These are phyloP conservation scores for Engraulis encrasicolus DNA, from an alignment of 2,113 vertebrate genomes.

Conservation along the genomic window DNA sequence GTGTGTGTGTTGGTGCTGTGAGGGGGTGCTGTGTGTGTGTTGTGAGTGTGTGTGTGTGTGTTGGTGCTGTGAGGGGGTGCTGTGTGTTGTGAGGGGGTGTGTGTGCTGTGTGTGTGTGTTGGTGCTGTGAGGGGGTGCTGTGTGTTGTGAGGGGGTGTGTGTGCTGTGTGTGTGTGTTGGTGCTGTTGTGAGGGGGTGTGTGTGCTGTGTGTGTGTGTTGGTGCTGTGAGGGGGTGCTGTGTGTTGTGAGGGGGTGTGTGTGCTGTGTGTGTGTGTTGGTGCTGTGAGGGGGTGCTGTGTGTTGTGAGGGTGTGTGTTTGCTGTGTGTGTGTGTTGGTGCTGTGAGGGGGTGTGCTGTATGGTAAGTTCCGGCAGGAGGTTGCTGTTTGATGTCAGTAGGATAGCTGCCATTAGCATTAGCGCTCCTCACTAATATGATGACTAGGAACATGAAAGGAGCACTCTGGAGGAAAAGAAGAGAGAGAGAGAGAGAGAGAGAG, in stretches of 20 bases:
- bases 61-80: no score
- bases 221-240: slow-evolving; percentile 66
- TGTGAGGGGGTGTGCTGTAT: slow-evolving; percentile 39
- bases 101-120: neutral
- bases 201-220: slow-evolving; percentile 41
- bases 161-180: neutral
- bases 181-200: neutral
- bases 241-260: slow-evolving; percentile 72
- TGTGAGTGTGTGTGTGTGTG: no score
- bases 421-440: slow-evolving; percentile 60
- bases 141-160: neutral
- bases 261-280: no score
- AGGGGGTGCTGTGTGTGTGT: no score
- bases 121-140: no score
- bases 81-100: neutral
- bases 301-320: neutral
- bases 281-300: no score
- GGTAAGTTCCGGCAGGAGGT: slow-evolving; percentile 60
- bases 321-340: neutral
- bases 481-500: neutral
- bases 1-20: no score
- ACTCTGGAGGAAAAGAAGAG: neutral
- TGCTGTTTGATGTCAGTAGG: slow-evolving; percentile 70
- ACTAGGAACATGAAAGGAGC: slow-evolving; percentile 56
- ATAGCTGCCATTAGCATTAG: slow-evolving; percentile 66